phyloP scores from a whole-genome alignment of 2,888 invertebrate species.

The Rhimphoctona megacephalus region DNA sequence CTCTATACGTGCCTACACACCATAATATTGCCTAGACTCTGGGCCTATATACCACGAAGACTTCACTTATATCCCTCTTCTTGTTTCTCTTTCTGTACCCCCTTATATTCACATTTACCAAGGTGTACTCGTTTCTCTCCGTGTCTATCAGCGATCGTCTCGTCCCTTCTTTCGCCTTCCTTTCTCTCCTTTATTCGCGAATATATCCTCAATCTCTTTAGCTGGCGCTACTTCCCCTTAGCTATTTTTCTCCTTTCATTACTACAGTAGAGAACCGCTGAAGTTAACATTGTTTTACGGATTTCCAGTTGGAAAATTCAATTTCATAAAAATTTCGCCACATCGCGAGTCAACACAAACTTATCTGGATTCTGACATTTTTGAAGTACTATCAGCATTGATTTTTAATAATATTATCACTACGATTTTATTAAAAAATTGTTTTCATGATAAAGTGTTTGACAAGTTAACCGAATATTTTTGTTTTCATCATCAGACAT shows the following conservation, averaged over 20 bases:
- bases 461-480: no score
- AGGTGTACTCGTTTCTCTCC: slow-evolving; percentile 62
- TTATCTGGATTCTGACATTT: neutral
- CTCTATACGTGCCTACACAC: slow-evolving; percentile 32
- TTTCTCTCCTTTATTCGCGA: slow-evolving; percentile 28
- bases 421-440: no score
- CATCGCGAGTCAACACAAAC: neutral
- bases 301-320: neutral
- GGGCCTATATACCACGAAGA: slow-evolving; percentile 17
- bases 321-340: neutral
- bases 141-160: slow-evolving; percentile 66
- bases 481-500: no score
- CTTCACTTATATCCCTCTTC: slow-evolving; percentile 31
- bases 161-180: slow-evolving; percentile 30
- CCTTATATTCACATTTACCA: slow-evolving; percentile 57
- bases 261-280: slow-evolving; percentile 54
- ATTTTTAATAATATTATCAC: no score
- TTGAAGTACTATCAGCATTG: no score
- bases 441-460: no score
- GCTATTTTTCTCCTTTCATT: slow-evolving; percentile 18
- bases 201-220: slow-evolving; percentile 47
- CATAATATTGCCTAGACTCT: slow-evolving; percentile 22
- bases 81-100: slow-evolving; percentile 28
- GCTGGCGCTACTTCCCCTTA: slow-evolving; percentile 55
- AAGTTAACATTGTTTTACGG: neutral